phyloP scores from a whole-genome alignment of 2,888 invertebrate genomes.

The Drosophila macrospina region DNA sequence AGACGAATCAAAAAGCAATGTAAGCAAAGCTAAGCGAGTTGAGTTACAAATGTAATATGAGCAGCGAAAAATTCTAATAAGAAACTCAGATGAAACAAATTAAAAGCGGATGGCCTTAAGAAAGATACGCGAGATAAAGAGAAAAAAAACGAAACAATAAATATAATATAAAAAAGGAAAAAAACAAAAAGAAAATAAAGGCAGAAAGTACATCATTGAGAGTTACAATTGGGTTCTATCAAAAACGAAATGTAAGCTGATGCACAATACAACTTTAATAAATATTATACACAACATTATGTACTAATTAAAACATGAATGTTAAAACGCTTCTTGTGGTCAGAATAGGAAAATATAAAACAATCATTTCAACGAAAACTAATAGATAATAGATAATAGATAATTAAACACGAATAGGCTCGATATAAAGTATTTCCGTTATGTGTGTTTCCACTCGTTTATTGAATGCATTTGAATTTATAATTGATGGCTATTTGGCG shows the following conservation, averaged over 20 bases:
- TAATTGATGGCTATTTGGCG: constrained; percentile 5
- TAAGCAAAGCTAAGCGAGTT: no score
- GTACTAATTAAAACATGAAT: neutral
- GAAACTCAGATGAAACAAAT: no score
- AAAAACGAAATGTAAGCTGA: neutral
- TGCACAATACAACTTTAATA: neutral
- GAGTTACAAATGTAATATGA: no score
- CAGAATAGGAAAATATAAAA: neutral
- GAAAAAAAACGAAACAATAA: neutral
- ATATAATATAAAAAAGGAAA: neutral
- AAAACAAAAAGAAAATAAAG: neutral
- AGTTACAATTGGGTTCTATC: constrained; percentile 13
- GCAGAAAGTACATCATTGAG: neutral
- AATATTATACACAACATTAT: no score
- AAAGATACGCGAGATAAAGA: neutral
- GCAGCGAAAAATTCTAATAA: no score
- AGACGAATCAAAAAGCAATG: no score
- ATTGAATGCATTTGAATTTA: neutral
- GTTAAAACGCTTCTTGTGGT: no score
- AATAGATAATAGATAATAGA: no score
- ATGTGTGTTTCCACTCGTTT: neutral
- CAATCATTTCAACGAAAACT: neutral
- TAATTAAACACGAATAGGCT: neutral
- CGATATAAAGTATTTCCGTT: neutral
- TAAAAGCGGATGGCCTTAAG: neutral